Conservation (phyloP, 2,113 vertebrate genomes). For the Xiphorhynchus elegans region DNA sequence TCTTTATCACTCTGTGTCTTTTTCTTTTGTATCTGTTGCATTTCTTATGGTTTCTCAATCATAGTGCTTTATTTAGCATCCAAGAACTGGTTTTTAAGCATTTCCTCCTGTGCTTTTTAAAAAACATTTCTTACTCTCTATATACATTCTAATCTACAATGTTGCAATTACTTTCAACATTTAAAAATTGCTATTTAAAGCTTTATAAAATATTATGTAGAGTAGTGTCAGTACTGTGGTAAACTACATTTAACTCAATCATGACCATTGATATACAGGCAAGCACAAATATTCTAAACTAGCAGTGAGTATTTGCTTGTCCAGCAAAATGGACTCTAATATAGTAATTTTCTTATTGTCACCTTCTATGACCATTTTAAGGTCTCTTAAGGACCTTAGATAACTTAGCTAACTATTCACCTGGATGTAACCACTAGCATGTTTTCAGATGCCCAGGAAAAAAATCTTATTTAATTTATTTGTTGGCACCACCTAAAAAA, state of each 20-base stretch:
- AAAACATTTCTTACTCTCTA: not conserved
- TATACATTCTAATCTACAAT: not conserved
- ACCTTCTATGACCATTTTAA: not conserved
- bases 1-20: not conserved
- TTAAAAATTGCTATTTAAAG: not conserved
- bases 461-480: not conserved
- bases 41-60: not conserved
- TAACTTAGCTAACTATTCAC: not conserved
- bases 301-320: not conserved
- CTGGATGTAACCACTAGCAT: accelerated
- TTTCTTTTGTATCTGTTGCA: not conserved
- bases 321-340: not conserved
- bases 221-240: not conserved
- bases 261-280: not conserved
- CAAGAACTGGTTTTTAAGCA: not conserved
- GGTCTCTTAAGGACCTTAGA: not conserved
- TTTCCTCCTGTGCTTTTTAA: not conserved
- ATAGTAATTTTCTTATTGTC: not conserved
- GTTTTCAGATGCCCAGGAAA: not conserved
- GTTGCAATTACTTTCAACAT: not conserved
- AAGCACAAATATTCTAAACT: not conserved
- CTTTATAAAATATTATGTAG: not conserved
- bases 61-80: not conserved
- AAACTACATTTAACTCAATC: not conserved
- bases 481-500: not conserved